phyloP scores from a whole-genome alignment of 1,140 invertebrate species.

The Anastrepha ludens region DNA sequence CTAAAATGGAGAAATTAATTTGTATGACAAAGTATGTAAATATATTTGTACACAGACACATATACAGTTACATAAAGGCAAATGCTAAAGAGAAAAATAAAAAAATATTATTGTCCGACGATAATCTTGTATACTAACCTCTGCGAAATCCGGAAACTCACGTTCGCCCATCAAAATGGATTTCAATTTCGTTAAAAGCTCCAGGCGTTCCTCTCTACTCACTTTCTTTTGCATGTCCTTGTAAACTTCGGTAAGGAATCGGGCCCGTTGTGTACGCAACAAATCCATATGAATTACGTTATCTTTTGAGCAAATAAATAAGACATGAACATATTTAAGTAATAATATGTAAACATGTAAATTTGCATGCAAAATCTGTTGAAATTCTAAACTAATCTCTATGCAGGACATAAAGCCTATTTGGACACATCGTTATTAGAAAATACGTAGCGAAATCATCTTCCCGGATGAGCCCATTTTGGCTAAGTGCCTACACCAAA shows the following conservation, averaged over 20 bases:
- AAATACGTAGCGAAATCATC: no score
- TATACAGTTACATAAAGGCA: constrained; percentile 5
- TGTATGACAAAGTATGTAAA: not conserved
- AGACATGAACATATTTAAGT: no score
- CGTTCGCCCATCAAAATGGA: constrained; percentile 63
- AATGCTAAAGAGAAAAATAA: not conserved
- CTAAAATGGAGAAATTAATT: constrained; percentile 52
- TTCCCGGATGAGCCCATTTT: no score
- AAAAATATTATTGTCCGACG: not conserved
- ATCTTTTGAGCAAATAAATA: constrained; percentile 58
- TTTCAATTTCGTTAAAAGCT: constrained; percentile 64
- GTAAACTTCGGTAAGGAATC: constrained; percentile 76
- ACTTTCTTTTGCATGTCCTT: constrained; percentile 68
- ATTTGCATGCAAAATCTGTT: no score
- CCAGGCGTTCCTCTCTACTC: constrained; percentile 62
- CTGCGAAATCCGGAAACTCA: constrained; percentile 66
- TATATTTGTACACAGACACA: constrained; percentile 14
- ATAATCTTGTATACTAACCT: constrained; percentile 59
- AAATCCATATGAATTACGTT: constrained; percentile 77
- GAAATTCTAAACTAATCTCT: no score
- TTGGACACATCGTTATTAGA: no score
- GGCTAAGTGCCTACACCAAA: no score
- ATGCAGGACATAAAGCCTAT: no score
- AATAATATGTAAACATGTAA: no score
- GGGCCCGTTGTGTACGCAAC: constrained; percentile 78